A percentile compares a stretch with the other conserved stretches of the same genome.
phyloP scores from a whole-genome alignment of 2,888 invertebrate species.

The Theretra japonica region DNA sequence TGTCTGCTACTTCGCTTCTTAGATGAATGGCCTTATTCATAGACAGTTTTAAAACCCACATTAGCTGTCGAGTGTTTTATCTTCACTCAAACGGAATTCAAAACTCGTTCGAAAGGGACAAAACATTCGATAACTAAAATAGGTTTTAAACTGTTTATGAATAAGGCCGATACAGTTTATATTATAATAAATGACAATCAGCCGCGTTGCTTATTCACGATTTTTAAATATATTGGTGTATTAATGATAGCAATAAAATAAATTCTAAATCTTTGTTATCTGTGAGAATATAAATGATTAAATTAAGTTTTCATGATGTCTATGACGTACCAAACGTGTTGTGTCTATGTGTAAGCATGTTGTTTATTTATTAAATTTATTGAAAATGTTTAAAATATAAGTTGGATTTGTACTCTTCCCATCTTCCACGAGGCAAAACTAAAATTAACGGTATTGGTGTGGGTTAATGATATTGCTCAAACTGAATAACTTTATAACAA shows the following conservation, averaged over 20 bases:
- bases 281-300: neutral
- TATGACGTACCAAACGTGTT: slow-evolving; percentile 6
- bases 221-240: slow-evolving; percentile 1
- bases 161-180: no score
- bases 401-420: slow-evolving; percentile 43
- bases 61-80: no score
- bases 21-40: no score
- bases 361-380: slow-evolving; percentile 39
- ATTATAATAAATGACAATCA: slow-evolving; percentile 37
- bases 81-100: no score
- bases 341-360: slow-evolving; percentile 20
- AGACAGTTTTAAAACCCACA: no score
- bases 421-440: slow-evolving; percentile 50
- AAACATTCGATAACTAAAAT: no score
- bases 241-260: slow-evolving; percentile 5
- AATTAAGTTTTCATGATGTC: neutral
- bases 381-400: slow-evolving; percentile 39
- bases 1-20: neutral
- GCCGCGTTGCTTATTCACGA: slow-evolving; percentile 53
- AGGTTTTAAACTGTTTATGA: no score
- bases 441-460: slow-evolving; percentile 60
- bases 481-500: slow-evolving; percentile 73
- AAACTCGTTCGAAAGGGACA: no score
- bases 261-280: slow-evolving; percentile 8
- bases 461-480: slow-evolving; percentile 79